Conservation (phyloP, 1,140 invertebrate species). For the Telenomus remus region DNA sequence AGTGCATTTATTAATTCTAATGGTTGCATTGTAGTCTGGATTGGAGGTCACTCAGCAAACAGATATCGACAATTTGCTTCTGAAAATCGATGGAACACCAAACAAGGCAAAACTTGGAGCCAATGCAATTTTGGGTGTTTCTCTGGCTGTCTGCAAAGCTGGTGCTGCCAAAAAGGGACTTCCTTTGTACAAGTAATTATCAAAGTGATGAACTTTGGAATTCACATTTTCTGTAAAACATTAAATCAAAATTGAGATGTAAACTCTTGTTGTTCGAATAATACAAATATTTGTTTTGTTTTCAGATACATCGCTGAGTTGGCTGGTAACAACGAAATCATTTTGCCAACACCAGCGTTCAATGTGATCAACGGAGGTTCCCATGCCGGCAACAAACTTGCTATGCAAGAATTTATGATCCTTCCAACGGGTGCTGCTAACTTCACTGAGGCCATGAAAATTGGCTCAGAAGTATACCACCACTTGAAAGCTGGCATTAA, state of each 20-base stretch:
- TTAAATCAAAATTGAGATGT: too few species aligned
- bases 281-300: neutral
- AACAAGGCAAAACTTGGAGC: constrained; percentile 98
- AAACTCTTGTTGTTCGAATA: too few species aligned
- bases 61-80: constrained; percentile 95
- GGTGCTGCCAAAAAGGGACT: constrained; percentile 95
- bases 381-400: constrained; percentile 98
- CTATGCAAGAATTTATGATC: constrained; percentile 99
- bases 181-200: constrained; percentile 83
- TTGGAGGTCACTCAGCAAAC: constrained; percentile 93
- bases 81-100: constrained; percentile 95
- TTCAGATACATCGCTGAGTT: constrained; percentile 93
- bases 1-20: too few species aligned
- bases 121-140: constrained; percentile 98
- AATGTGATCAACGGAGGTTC: constrained; percentile 99
- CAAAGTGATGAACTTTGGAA: neutral
- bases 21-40: too few species aligned
- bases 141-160: constrained; percentile 96
- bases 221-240: neutral
- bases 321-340: constrained; percentile 91
- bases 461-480: constrained; percentile 98
- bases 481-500: constrained; percentile 98
- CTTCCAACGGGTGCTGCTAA: constrained; percentile 86
- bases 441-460: constrained; percentile 98
- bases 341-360: constrained; percentile 97